These are phyloP conservation scores for Danio aesculapii DNA, from an alignment of 2,797 vertebrate species.

Conservation along the genomic window DNA sequence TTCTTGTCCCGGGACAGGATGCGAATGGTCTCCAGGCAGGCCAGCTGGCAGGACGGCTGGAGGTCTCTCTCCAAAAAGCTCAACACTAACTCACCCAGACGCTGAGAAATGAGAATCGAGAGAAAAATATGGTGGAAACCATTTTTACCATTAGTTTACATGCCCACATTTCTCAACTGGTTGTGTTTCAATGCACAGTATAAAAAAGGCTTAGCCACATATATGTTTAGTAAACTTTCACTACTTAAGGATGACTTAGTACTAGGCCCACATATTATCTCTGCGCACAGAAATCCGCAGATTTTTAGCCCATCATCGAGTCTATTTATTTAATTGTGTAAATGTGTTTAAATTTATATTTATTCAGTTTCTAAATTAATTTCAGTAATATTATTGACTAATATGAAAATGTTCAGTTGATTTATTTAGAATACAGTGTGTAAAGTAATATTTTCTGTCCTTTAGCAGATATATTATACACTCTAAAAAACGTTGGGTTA, in stretches of 20 bases:
- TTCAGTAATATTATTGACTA: too few species aligned
- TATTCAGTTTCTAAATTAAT: too few species aligned
- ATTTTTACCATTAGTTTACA: not conserved
- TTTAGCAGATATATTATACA: too few species aligned
- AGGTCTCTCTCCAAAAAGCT: conserved; percentile 84
- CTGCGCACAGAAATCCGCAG: too few species aligned
- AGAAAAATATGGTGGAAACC: not conserved
- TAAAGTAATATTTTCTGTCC: too few species aligned
- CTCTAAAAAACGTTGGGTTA: too few species aligned
- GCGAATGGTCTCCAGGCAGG: conserved; percentile 89
- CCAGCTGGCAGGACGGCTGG: conserved; percentile 86
- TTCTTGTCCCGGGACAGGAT: conserved; percentile 89
- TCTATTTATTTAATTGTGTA: too few species aligned
- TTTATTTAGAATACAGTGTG: too few species aligned
- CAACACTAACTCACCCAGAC: conserved; percentile 85
- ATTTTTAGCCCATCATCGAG: too few species aligned
- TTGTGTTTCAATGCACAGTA: not conserved
- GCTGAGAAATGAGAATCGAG: conserved; percentile 69
- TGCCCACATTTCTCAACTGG: not conserved
- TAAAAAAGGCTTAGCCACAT: not conserved
- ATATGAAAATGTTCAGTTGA: too few species aligned
- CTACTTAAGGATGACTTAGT: not conserved
- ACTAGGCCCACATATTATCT: too few species aligned
- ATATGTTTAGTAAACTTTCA: not conserved
- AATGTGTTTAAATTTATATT: too few species aligned